Evolutionary conservation across 2,113 vertebrate species (phyloP), one percentile per base, ranked within the genome.

Genomic region (Garra rufa): DNA sequence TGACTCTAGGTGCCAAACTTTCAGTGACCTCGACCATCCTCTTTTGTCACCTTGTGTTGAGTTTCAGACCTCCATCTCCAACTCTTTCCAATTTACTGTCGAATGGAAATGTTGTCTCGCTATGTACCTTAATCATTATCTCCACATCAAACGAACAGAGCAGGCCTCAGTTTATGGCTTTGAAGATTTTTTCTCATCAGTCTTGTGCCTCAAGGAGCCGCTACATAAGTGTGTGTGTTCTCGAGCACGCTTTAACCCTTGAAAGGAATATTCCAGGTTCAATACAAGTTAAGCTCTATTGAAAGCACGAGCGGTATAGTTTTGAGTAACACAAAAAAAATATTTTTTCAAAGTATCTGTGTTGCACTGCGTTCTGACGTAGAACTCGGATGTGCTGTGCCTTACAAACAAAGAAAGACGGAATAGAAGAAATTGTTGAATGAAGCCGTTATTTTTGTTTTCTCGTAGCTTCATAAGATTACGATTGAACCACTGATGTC

Each of bases 51-150:
- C 44, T 65, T 4, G 4, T 52, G 13, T 28, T 34, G n/a, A 80
- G 85, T 83, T 88, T 85, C 70, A 59, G 59, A 83, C 28, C 26
- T 63, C 63, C 55, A 52, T 71, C 73, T 52, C 26, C 30, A 30
- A 55, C 38, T 83, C 78, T 46, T 91, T 85, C 74, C 74, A 84
- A 86, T 86, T 75, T 82, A 76, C 89, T 80, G 73, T 86, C 75
- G 85, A 86, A 91, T 90, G 85, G 38, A 77, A 83, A 57, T 77
- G 76, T 84, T 89, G 85, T 91, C 73, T 80, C 7, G 82, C 77
- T 88, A 86, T 82, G 11, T 85, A 91, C 89, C 92, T 91, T 90
- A 92, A 90, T 92, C 92, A 92, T 94, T 93, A 93, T 89, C 89
- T 91, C 83, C 87, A 94, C 91, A 93, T 93, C 92, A 93, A 91